Base-by-base conservation (phyloP, 2,888 invertebrate species). In the Neoaliturus tenellus region DNA sequence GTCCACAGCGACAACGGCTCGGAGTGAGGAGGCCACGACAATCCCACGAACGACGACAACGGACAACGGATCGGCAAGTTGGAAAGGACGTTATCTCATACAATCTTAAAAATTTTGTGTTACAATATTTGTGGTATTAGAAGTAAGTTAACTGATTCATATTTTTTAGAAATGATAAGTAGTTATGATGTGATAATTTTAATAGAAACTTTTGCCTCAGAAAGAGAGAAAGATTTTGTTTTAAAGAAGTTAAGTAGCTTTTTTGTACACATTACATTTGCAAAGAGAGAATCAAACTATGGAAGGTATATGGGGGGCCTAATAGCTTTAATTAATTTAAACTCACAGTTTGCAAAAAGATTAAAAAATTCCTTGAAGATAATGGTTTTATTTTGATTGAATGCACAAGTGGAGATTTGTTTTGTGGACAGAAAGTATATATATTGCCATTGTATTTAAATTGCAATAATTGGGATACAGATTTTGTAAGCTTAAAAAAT, bases 61-160 rank as follows among this genome's bases (percentile, higher is more conserved):
- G n/a, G n/a, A n/a, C 44, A 14, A 44, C 44, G 44, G 44, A 44
- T 17, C 44, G 17, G 44, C 44, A 17, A 44, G 14, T 2, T 2
- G 2, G 14, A 12, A 44, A 44, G 44, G 44, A 8, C 44, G 12
- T 44, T 44, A 44, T 14, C 10, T 12, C 14, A 44, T 17, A 44
- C 12, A 14, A 8, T 14, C 10, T 23, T 51, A n/a, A 48, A 28
- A 20, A 14, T 51, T 6, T 33, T 80, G 35, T 41, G 51, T n/a
- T 80, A 80, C 28, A 80, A 80, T 80, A 35, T 51, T 25, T 48
- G 31, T 55, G 80, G 80, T 1, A 31, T 48, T 20, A 80, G 51
- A 20, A 80, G 35, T 28, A 80, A 80, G 17, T 6, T 20, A 14
- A 33, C 6, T 51, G 10, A 51, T 80, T 4, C 25, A 28, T 23